Conservation (phyloP, 2,888 invertebrate genomes). For the Barypeithes pellucidus region DNA sequence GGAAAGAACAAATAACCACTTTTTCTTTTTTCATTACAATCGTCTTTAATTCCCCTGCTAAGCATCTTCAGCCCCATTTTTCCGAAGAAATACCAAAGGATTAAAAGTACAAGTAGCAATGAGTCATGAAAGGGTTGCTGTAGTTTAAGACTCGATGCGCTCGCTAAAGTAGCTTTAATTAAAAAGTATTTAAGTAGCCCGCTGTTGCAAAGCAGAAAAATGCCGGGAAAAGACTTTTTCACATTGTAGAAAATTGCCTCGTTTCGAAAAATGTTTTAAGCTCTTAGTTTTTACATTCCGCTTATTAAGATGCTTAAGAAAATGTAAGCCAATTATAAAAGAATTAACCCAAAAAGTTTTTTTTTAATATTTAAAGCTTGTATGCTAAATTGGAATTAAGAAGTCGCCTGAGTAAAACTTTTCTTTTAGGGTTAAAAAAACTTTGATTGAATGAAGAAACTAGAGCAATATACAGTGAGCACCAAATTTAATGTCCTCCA, state of each 20-base stretch:
- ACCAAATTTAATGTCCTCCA: too few species aligned
- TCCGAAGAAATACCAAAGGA: constrained; percentile 64
- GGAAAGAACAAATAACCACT: constrained; percentile 57
- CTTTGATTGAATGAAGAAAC: neutral
- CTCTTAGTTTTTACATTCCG: constrained; percentile 25
- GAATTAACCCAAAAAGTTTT: constrained; percentile 22
- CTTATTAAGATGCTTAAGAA: constrained; percentile 39
- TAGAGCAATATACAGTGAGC: too few species aligned
- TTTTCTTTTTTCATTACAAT: constrained; percentile 57
- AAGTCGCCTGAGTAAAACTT: neutral
- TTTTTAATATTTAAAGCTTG: constrained; percentile 1
- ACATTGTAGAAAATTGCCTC: constrained; percentile 31
- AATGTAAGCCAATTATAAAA: constrained; percentile 28
- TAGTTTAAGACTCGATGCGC: constrained; percentile 62
- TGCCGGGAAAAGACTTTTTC: constrained; percentile 56
- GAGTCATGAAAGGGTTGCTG: constrained; percentile 62
- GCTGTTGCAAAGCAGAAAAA: constrained; percentile 55
- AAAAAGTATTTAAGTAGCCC: constrained; percentile 65
- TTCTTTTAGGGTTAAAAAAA: neutral
- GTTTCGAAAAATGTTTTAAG: constrained; percentile 41
- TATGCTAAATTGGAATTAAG: neutral
- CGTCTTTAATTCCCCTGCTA: constrained; percentile 61
- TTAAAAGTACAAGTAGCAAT: constrained; percentile 64
- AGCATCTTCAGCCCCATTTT: constrained; percentile 63
- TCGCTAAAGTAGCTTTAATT: constrained; percentile 63